Conservation (phyloP, 2,113 vertebrate species). For the Hemiscyllium ocellatum region DNA sequence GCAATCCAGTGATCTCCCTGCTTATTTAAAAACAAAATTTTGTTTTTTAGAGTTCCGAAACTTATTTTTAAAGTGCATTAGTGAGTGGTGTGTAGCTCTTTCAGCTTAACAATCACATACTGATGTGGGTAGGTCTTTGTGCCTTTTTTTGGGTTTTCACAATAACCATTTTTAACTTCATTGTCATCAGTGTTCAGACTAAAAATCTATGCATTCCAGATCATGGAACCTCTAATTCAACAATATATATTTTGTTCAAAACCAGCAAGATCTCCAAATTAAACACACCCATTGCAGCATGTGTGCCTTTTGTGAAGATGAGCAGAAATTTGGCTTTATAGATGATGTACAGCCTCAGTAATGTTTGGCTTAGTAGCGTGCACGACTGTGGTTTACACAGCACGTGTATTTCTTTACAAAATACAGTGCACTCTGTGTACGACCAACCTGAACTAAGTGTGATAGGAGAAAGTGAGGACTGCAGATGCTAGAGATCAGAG, state of each 20-base stretch:
- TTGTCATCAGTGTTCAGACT: too few relatives aligned
- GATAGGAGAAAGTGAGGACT: background rate
- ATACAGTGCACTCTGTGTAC: background rate
- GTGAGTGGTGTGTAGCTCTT: background rate
- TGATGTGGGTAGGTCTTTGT: background rate
- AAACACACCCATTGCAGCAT: background rate
- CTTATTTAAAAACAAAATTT: background rate
- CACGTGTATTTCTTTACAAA: background rate
- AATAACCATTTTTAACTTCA: background rate
- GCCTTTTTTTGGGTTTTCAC: background rate
- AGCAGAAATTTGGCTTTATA: background rate
- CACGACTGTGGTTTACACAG: background rate
- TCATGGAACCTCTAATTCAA: background rate
- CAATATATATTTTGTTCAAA: background rate
- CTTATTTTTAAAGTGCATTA: background rate
- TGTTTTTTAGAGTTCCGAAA: background rate
- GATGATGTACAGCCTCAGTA: background rate
- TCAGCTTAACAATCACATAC: background rate
- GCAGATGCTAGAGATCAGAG: too few relatives aligned
- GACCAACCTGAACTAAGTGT: background rate
- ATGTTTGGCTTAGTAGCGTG: background rate
- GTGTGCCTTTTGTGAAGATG: background rate
- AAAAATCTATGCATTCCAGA: too few relatives aligned
- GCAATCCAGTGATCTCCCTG: background rate
- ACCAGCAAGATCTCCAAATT: too few relatives aligned